Base-by-base conservation (phyloP, 2,797 vertebrate species). In the Varecia variegata region DNA sequence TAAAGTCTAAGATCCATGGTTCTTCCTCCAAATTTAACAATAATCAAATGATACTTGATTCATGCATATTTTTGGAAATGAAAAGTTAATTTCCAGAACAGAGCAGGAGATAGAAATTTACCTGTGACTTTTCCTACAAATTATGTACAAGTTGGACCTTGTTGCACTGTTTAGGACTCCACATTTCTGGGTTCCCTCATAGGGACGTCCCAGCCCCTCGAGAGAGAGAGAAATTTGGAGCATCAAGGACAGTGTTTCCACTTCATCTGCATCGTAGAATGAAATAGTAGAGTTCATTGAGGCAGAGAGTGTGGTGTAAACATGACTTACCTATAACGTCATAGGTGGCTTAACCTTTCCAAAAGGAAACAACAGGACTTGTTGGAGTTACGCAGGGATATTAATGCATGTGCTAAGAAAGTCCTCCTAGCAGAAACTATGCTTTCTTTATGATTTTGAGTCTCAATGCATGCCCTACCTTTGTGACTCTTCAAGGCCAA, bases 371-470 rank as follows among this genome's bases (percentile, higher is more conserved):
- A 74, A 93, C 93, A 97, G 95, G 94, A 97, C 94, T 95, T 89
- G 92, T 98, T 90, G 96, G 91, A 97, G 60, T 96, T 97, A 80
- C 97, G 70, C 96, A 0, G 2, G 38, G 68, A 97, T 92, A 93
- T 90, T 6, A 90, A 67, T 11, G 73, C 93, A 93, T 79, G 76
- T 81, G 89, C 97, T 96, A 82, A 95, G 89, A 87, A 96, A 90
- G 3, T 95, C 96, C 45, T 96, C 94, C 88, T 97, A 95, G 93
- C 93, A 92, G 87, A 93, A 98, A 97, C 81, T 96, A 38, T 96
- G 93, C 96, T 97, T 97, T 97, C 96, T 98, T 97, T 97, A 96
- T 88, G 97, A 96, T 92, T 83, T 96, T 93, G 96, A 96, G 88
- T 96, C 96, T 97, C 96, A 96, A 47, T 91, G 67, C 12, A 38